Evolutionary conservation across 2,888 invertebrate species (phyloP), one percentile per base, ranked within the genome.

Genomic region (Orchesella flavescens): DNA sequence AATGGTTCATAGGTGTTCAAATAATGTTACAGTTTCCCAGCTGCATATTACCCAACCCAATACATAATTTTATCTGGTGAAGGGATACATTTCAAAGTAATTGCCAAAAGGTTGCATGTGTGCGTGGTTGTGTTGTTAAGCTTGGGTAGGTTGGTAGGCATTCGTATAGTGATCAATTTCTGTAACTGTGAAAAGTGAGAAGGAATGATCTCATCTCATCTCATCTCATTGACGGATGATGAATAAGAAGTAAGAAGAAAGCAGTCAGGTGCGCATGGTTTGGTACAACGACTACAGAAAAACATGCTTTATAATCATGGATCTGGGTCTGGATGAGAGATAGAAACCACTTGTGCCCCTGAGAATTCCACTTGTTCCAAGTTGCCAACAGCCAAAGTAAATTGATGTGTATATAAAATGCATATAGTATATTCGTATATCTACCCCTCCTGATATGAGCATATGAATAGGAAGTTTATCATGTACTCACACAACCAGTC

Each of bases 321-420:
- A 24, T 74, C 66, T 46, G 72, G 44, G 44, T 24, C 59, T 46
- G 24, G 49, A 23, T 24, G 24, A 69, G 55, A 78, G 71, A 78
- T 71, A 59, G 61, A 75, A 81, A 81, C 74, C 81, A 81, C 81
- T 75, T 81, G 82, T 82, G 82, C 76, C 82, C 82, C 76, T 65
- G 76, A 82, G 82, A 82, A 82, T 63, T 76, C 65, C 82, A 75
- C 82, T 82, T 82, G 76, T 76, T 76, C 59, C 61, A 43, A 55
- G 76, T 81, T 75, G 72, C 79, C 72, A 55, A 59, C 66, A 44
- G 76, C 68, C n/a, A n/a, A n/a, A n/a, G n/a, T 73, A 55, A 55
- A 73, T 24, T 13, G 43, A 65, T 34, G 10, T 10, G 44, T 5
- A 9, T 34, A 15, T 17, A 4, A 72, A 59, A 43, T 72, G 43